Evolutionary conservation across 2,888 invertebrate genomes (phyloP).

Genomic region (Diadegma fenestrale): DNA sequence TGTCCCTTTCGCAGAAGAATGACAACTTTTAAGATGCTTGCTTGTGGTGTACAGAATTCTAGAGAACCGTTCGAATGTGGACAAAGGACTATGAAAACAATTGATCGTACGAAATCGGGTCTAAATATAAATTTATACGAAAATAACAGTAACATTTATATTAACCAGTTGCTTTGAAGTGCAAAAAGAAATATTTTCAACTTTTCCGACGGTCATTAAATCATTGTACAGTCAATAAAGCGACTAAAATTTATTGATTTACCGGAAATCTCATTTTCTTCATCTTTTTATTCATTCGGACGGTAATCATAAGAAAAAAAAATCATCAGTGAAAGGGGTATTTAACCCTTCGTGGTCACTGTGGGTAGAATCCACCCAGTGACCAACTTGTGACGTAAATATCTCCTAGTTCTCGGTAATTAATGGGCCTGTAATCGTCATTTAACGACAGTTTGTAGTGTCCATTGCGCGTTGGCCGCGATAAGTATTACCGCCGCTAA

Average conservation of each 20-base stretch:
- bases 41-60: background rate
- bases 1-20: slow-evolving; percentile 20
- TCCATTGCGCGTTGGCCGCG: too few relatives aligned
- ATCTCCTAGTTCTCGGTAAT: too few relatives aligned
- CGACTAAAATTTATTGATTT: background rate
- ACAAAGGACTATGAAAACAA: background rate
- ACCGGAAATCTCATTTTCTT: background rate
- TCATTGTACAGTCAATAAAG: background rate
- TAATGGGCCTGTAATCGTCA: too few relatives aligned
- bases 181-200: background rate
- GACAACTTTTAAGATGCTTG: slow-evolving; percentile 14
- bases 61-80: slow-evolving; percentile 9
- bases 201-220: too few relatives aligned
- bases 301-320: background rate
- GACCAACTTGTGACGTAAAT: too few relatives aligned
- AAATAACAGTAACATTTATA: background rate
- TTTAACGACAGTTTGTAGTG: too few relatives aligned
- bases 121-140: background rate
- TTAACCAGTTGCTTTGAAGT: background rate
- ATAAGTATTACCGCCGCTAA: too few relatives aligned
- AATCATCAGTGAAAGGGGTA: background rate
- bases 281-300: background rate
- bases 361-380: too few relatives aligned
- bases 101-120: too few relatives aligned
- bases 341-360: too few relatives aligned